phyloP scores from a whole-genome alignment of 2,888 invertebrate genomes.

The Taenaris catops region DNA sequence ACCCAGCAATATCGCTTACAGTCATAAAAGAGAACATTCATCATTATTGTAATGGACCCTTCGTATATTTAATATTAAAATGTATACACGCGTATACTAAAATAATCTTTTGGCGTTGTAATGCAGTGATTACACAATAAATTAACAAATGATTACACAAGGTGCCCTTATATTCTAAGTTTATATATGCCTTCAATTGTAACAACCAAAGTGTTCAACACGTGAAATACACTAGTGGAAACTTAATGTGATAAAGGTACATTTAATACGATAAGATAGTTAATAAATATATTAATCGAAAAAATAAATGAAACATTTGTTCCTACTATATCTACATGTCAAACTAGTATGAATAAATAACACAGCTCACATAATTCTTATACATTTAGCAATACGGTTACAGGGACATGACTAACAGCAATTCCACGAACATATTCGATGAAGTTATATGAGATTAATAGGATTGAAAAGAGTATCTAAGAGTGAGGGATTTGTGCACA shows the following conservation, averaged over 20 bases:
- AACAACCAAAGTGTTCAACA: constrained; percentile 4
- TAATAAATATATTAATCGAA: constrained; percentile 19
- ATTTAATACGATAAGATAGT: constrained; percentile 17
- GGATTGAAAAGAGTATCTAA: constrained; percentile 7
- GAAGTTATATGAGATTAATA: constrained; percentile 22
- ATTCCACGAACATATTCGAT: constrained; percentile 13
- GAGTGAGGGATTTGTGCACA: constrained; percentile 12
- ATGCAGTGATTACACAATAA: constrained; percentile 6
- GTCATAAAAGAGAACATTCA: too few species aligned
- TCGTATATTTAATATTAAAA: too few species aligned
- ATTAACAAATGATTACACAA: constrained; percentile 4
- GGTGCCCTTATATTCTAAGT: constrained; percentile 11
- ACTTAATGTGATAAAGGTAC: constrained; percentile 21
- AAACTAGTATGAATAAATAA: constrained; percentile 25
- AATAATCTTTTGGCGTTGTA: constrained; percentile 6
- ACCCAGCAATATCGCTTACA: too few species aligned
- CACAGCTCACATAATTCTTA: constrained; percentile 20
- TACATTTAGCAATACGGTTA: constrained; percentile 8
- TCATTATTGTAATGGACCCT: too few species aligned
- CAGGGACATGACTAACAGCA: constrained; percentile 5
- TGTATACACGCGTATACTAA: background rate
- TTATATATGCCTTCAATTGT: too few species aligned
- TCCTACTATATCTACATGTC: constrained; percentile 24
- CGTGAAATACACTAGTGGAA: constrained; percentile 9
- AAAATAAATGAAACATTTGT: constrained; percentile 19